phyloP scores from a whole-genome alignment of 1,140 invertebrate genomes.

The Macrostomum lignano region DNA sequence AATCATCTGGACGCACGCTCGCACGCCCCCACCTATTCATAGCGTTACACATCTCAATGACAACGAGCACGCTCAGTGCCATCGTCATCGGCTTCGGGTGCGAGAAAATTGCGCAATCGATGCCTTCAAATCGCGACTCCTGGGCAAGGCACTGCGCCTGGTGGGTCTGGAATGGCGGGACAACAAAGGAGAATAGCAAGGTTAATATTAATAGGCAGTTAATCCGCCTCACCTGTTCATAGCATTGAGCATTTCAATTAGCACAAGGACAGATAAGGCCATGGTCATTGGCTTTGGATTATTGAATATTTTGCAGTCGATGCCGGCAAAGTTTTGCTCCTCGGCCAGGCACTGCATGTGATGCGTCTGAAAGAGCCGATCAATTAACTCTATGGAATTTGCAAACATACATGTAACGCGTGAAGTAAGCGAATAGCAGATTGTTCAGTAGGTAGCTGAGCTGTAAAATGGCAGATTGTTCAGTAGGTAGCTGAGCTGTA shows the following conservation, averaged over 20 bases:
- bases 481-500: no score
- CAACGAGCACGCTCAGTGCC: slow-evolving; percentile 26
- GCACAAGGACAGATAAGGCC: slow-evolving; percentile 27
- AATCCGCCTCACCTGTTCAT: slow-evolving; percentile 20
- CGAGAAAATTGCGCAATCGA: slow-evolving; percentile 22
- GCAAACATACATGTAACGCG: no score
- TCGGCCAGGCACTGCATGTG: slow-evolving; percentile 23
- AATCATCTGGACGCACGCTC: no score
- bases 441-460: no score
- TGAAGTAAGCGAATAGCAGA: no score
- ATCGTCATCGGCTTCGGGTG: slow-evolving; percentile 26
- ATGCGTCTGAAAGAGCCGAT: slow-evolving; percentile 11
- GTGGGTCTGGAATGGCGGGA: slow-evolving; percentile 14
- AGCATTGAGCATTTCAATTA: slow-evolving; percentile 28
- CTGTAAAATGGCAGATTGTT: no score
- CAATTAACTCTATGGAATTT: no score
- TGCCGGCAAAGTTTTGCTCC: slow-evolving; percentile 18
- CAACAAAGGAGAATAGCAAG: slow-evolving; percentile 2
- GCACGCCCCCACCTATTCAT: slow-evolving; percentile 28
- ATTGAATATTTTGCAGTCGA: slow-evolving; percentile 22
- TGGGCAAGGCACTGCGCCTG: slow-evolving; percentile 23
- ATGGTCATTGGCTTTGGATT: slow-evolving; percentile 26
- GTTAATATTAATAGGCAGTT: slow-evolving; percentile 11
- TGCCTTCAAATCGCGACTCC: slow-evolving; percentile 18
- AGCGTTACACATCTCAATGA: slow-evolving; percentile 28